A percentile compares a stretch with the other conserved stretches of the same genome.
These are phyloP conservation scores for Macaria liturata DNA, from an alignment of 2,888 invertebrate species.

Conservation along the genomic window DNA sequence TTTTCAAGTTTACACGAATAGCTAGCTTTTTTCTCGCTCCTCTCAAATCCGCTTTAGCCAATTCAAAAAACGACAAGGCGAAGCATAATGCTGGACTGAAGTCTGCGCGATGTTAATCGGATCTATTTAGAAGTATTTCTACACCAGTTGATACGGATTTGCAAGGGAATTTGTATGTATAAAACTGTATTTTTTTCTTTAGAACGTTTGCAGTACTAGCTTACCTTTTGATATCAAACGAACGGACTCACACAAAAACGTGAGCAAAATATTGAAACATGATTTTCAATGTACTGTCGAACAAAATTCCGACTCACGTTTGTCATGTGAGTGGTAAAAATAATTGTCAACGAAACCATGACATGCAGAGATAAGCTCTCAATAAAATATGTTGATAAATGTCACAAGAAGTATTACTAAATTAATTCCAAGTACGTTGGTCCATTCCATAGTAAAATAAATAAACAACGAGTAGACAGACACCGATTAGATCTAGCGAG, in stretches of 20 bases:
- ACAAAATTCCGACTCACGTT: too few relatives aligned
- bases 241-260: too few relatives aligned
- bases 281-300: too few relatives aligned
- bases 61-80: constrained; percentile 46
- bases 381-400: constrained; percentile 15
- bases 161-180: constrained; percentile 7
- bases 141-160: constrained; percentile 19
- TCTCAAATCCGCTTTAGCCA: constrained; percentile 40
- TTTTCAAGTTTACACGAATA: constrained; percentile 45
- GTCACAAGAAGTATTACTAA: constrained; percentile 11
- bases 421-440: constrained; percentile 11
- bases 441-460: constrained; percentile 40
- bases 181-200: neutral
- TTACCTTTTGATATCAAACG: too few relatives aligned
- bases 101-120: constrained; percentile 45
- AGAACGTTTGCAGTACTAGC: too few relatives aligned
- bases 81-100: constrained; percentile 37
- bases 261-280: too few relatives aligned
- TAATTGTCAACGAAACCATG: constrained; percentile 2
- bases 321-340: neutral
- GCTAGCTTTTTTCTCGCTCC: constrained; percentile 36
- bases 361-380: neutral
- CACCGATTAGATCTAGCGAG: constrained; percentile 63
- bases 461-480: constrained; percentile 49
- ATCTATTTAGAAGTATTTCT: constrained; percentile 42